Evolutionary conservation across 1,140 invertebrate genomes (phyloP).

Genomic region (Drosophila triauraria): DNA sequence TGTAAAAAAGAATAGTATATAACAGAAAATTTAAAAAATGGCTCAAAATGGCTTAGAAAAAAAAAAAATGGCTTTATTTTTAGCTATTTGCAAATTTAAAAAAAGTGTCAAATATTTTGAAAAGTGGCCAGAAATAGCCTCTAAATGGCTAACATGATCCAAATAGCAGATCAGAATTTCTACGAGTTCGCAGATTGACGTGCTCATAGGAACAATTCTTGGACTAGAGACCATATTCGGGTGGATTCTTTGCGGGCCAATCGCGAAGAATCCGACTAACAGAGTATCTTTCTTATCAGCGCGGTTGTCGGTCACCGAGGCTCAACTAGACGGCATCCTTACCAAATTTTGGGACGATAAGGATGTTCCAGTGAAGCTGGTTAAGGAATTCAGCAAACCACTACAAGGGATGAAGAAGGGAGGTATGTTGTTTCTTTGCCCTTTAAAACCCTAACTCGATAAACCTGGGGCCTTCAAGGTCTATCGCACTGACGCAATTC

Average conservation of each 20-base stretch:
- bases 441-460: too few species aligned
- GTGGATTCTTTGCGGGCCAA: background rate
- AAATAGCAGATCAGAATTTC: slow-evolving; percentile 1
- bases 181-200: slow-evolving; percentile 1
- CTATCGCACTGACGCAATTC: background rate
- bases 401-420: too few species aligned
- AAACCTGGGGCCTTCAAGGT: background rate
- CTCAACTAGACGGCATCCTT: too few species aligned
- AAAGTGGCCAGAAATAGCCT: too few species aligned
- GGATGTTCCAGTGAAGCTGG: too few species aligned
- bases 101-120: background rate
- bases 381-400: too few species aligned
- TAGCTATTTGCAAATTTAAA: background rate
- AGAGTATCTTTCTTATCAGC: background rate
- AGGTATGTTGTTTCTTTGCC: too few species aligned
- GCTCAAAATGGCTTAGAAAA: background rate
- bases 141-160: background rate
- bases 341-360: too few species aligned
- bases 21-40: too few species aligned
- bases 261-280: background rate
- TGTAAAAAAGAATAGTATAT: background rate
- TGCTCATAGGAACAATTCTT: background rate
- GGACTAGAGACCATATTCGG: background rate
- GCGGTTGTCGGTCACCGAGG: background rate
- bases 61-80: background rate